Base-by-base conservation (phyloP, 2,888 invertebrate species). In the Parelbella ahira region DNA sequence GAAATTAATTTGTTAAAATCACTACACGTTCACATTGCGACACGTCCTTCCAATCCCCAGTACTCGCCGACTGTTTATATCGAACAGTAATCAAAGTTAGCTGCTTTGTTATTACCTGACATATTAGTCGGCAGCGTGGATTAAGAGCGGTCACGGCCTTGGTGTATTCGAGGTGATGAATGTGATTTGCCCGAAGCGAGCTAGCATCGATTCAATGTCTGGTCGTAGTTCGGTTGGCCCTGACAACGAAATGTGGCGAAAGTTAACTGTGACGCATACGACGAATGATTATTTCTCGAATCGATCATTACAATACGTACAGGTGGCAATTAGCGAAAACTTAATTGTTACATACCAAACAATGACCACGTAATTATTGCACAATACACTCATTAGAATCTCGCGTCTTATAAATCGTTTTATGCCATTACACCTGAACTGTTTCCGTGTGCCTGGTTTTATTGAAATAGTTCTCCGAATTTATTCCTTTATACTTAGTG, bases 171-270 rank as follows among this genome's bases (percentile, higher is more conserved):
- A 60, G 53, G 52, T 68, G 68, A 72, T 68, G 62, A 65, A 68
- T 70, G 63, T 58, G 54, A 51, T 56, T 61, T 58, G 60, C 47
- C 48, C 54, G 53, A 50, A 53, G 56, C 53, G 56, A 53, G 52
- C 58, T 56, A 57, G 54, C 59, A 54, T 53, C 56, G 54, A 58
- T 59, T 65, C 60, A 65, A 68, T 65, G 65, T 58, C 58, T 63
- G 58, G 44, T 55, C 48, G 51, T 54, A 56, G 58, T 51, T 60
- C 58, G 46, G 49, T 56, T 68, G 70, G 67, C 76, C 76, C 67
- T 77, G 78, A 67, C 76, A 68, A 75, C 74, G 78, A 77, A 79
- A 79, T 66, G 75, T 68, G 73, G 82, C 79, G 82, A 83, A 83
- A 83, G 83, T 81, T 51, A 68, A 61, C 62, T 60, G 65, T 71